Evolutionary conservation across 2,797 vertebrate genomes (phyloP).

Genomic region (Melanotaenia nigrans): DNA sequence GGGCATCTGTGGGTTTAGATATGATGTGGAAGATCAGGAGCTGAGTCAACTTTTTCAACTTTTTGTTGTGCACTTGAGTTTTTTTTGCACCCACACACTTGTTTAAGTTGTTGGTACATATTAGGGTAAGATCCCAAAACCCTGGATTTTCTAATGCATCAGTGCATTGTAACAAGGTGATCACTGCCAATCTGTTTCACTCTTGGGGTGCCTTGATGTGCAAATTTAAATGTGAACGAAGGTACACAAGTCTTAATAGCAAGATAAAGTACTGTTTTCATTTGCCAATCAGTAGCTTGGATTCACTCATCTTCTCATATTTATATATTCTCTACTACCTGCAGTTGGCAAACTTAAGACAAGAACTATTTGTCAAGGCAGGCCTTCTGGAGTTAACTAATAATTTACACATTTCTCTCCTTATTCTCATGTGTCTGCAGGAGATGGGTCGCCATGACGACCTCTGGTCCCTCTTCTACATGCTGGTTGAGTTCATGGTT

Average conservation of each 20-base stretch:
- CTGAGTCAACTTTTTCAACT: not conserved
- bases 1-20: not conserved
- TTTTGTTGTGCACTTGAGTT: too few species aligned
- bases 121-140: not conserved
- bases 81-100: too few species aligned
- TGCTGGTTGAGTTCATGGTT: constrained; percentile 97
- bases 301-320: not conserved
- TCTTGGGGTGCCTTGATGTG: not conserved
- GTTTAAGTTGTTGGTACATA: too few species aligned
- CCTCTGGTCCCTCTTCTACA: constrained; percentile 98
- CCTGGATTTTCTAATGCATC: too few species aligned
- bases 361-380: not conserved
- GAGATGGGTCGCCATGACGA: constrained; percentile 99
- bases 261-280: not conserved
- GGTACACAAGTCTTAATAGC: not conserved
- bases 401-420: not conserved
- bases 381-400: not conserved
- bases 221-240: not conserved
- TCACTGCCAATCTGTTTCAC: not conserved
- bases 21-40: not conserved
- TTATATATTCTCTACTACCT: not conserved
- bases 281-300: not conserved
- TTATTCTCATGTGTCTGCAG: constrained; percentile 69
- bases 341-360: not conserved
- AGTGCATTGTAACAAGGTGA: not conserved